A percentile compares a stretch with the other conserved stretches of the same genome.
phyloP scores from a whole-genome alignment of 1,140 invertebrate species.

The Nephila pilipes region DNA sequence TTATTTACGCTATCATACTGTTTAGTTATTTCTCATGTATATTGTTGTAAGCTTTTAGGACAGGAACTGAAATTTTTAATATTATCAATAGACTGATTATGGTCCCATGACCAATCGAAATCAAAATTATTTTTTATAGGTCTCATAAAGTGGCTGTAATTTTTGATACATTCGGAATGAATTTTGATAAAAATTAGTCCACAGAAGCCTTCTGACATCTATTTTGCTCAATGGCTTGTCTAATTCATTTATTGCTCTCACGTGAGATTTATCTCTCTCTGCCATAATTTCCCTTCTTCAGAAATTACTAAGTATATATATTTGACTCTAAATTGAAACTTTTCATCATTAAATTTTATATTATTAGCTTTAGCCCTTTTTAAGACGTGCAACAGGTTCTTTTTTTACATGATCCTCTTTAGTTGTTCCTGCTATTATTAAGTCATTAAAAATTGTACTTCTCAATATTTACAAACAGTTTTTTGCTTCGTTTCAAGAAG shows the following conservation, averaged over 20 bases:
- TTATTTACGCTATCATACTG: conserved; percentile 56
- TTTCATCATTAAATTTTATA: no score
- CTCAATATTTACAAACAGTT: conserved; percentile 49
- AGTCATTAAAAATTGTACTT: conserved; percentile 25
- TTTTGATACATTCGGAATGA: conserved; percentile 61
- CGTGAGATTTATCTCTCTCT: no score
- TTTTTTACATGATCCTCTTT: no score
- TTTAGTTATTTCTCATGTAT: neutral
- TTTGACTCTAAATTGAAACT: conserved; percentile 46
- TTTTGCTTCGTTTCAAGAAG: conserved; percentile 19
- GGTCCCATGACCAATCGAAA: conserved; percentile 49
- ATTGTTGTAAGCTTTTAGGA: conserved; percentile 79
- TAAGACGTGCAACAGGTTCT: no score
- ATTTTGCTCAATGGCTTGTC: conserved; percentile 47
- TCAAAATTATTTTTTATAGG: conserved; percentile 50
- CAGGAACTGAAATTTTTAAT: conserved; percentile 54
- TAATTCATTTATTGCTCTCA: no score
- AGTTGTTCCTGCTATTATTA: no score
- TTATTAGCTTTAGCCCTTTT: no score
- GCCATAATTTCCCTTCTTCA: conserved; percentile 78
- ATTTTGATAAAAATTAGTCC: conserved; percentile 66
- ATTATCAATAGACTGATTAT: conserved; percentile 32
- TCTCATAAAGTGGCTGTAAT: conserved; percentile 54
- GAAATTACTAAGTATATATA: neutral
- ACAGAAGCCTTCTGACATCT: conserved; percentile 57